Evolutionary conservation across 2,888 invertebrate genomes (phyloP).

Genomic region (Psococerastis gibbosa): DNA sequence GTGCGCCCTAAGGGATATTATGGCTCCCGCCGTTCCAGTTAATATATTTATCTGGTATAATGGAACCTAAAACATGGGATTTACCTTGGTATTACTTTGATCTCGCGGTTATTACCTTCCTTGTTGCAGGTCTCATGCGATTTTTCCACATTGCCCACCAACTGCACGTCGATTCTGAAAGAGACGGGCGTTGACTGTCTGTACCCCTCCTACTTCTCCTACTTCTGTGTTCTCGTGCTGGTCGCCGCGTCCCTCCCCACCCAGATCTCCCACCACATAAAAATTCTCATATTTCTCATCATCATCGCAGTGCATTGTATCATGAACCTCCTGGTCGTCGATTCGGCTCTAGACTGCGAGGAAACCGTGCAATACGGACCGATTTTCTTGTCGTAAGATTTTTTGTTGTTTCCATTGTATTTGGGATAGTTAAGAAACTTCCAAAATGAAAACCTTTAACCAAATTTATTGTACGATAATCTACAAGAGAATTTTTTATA

Average conservation of each 20-base stretch:
- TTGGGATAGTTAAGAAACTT: too few relatives aligned
- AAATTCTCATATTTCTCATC: constrained; percentile 40
- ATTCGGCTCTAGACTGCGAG: constrained; percentile 35
- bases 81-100: too few relatives aligned
- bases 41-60: too few relatives aligned
- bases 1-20: too few relatives aligned
- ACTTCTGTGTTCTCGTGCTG: constrained; percentile 46
- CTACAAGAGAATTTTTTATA: too few relatives aligned
- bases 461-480: too few relatives aligned
- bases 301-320: constrained; percentile 39
- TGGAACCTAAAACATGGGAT: too few relatives aligned
- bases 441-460: too few relatives aligned
- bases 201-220: constrained; percentile 55
- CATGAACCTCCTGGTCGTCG: constrained; percentile 36
- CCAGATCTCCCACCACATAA: constrained; percentile 48
- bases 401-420: too few relatives aligned
- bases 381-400: not conserved
- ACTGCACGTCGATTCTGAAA: constrained; percentile 20
- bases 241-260: constrained; percentile 50
- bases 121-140: constrained; percentile 16
- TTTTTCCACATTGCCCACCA: constrained; percentile 19
- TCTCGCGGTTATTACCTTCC: too few relatives aligned
- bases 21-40: too few relatives aligned
- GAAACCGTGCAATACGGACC: constrained; percentile 23
- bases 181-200: constrained; percentile 31